phyloP scores from a whole-genome alignment of 2,113 vertebrate species.

The Hepsetus odoe region DNA sequence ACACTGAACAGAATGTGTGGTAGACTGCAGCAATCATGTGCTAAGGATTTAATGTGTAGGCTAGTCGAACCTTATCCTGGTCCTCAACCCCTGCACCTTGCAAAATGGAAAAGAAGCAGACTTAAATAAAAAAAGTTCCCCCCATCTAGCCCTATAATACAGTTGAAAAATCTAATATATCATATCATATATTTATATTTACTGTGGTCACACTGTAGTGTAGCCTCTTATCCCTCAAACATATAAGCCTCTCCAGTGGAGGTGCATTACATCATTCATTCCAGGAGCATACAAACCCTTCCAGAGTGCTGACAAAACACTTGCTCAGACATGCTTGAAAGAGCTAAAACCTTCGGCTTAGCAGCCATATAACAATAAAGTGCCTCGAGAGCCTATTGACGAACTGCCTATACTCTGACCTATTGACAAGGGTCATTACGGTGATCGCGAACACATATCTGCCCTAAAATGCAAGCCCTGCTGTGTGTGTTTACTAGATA shows the following conservation, averaged over 20 bases:
- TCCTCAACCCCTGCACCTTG: no score
- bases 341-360: constrained; percentile 11
- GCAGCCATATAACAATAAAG: not conserved
- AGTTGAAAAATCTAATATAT: no score
- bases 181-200: no score
- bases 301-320: not conserved
- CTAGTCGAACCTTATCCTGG: no score
- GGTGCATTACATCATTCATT: not conserved
- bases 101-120: no score
- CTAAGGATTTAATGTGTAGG: no score
- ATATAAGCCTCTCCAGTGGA: not conserved
- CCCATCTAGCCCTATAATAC: no score
- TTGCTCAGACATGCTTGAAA: constrained; percentile 43
- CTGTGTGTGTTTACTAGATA: not conserved
- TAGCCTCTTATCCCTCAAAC: not conserved
- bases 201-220: no score
- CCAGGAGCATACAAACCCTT: not conserved
- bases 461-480: not conserved
- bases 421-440: not conserved
- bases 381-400: not conserved
- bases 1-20: no score
- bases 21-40: no score
- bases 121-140: no score
- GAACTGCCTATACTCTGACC: constrained; percentile 4
- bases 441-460: not conserved